Conservation (phyloP, 2,113 vertebrate species). For the Euleptes europaea region DNA sequence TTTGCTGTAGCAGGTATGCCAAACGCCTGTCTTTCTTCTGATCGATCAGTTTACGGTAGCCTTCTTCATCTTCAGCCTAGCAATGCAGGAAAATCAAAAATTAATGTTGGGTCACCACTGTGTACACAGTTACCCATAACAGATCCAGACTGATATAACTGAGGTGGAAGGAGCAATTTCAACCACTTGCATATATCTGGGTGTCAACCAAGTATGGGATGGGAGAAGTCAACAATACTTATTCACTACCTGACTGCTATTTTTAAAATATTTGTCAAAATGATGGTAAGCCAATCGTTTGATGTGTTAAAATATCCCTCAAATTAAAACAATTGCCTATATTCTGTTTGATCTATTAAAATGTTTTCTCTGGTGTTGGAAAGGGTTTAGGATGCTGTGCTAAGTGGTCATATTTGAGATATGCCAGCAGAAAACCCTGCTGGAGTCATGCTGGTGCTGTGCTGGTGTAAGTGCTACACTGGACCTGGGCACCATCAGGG, state of each 20-base stretch:
- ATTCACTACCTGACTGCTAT: not conserved
- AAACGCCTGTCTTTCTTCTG: conserved; percentile 98
- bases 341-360: not conserved
- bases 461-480: too few relatives aligned
- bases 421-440: too few relatives aligned
- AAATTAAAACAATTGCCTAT: not conserved
- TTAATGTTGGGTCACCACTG: not conserved
- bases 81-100: not conserved
- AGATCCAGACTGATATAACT: not conserved
- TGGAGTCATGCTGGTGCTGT: too few relatives aligned
- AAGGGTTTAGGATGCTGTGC: not conserved
- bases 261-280: not conserved
- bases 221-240: not conserved
- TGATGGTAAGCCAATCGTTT: not conserved
- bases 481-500: too few relatives aligned
- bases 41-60: conserved; percentile 96
- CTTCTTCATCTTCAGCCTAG: conserved; percentile 98
- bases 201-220: not conserved
- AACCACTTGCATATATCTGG: not conserved
- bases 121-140: too few relatives aligned
- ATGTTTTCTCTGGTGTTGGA: not conserved
- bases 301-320: not conserved
- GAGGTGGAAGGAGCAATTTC: not conserved
- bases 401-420: too few relatives aligned
- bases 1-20: conserved; percentile 96